phyloP scores from a whole-genome alignment of 2,113 vertebrate species.

The Psammodynastes pulverulentus region DNA sequence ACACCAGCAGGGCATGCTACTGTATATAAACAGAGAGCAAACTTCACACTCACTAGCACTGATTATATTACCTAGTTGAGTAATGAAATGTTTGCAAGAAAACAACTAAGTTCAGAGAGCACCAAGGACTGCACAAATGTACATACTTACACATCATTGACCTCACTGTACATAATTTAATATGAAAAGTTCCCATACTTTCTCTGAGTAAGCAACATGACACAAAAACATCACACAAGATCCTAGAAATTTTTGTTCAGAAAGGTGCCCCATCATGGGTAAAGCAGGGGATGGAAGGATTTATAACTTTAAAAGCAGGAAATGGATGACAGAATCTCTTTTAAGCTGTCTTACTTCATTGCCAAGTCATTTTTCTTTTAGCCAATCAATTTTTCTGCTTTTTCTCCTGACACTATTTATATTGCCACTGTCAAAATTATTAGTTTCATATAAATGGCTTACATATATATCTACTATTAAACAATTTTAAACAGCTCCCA shows the following conservation, averaged over 20 bases:
- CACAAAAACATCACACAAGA: too few species aligned
- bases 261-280: background rate
- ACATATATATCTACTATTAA: background rate
- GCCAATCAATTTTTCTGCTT: background rate
- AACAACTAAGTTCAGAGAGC: background rate
- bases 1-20: too few species aligned
- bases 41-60: too few species aligned
- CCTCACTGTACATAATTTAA: background rate
- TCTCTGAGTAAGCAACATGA: background rate
- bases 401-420: background rate
- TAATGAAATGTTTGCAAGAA: background rate
- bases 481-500: background rate
- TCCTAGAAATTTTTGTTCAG: background rate
- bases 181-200: background rate
- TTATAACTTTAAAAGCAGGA: background rate
- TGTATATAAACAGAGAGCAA: too few species aligned
- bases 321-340: background rate
- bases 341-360: background rate
- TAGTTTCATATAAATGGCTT: background rate
- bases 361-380: background rate
- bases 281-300: background rate
- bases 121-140: background rate
- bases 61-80: too few species aligned
- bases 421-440: background rate
- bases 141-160: background rate